Evolutionary conservation across 2,113 vertebrate genomes (phyloP).

Genomic region (Poicephalus gulielmi): DNA sequence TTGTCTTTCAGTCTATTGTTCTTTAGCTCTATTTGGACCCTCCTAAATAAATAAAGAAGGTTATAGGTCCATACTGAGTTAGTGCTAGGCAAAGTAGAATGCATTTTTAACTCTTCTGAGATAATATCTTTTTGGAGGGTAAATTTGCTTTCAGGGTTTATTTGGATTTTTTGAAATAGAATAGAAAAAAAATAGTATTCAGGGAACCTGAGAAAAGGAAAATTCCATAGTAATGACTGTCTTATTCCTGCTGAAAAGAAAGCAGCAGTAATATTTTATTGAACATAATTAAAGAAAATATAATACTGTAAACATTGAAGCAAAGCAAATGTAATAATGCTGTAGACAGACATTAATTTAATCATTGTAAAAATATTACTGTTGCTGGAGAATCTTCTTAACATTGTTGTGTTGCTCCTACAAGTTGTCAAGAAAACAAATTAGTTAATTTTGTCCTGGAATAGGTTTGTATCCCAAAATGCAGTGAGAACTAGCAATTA

Average conservation of each 20-base stretch:
- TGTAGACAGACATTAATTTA: background rate
- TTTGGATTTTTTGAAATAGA: background rate
- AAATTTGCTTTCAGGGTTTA: background rate
- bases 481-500: background rate
- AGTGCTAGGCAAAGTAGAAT: background rate
- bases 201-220: background rate
- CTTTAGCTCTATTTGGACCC: background rate
- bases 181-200: background rate
- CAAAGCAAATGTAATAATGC: background rate
- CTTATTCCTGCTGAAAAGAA: background rate
- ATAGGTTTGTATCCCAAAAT: background rate
- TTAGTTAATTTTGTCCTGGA: background rate
- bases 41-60: background rate
- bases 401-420: background rate
- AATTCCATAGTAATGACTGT: background rate
- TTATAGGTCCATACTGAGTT: background rate
- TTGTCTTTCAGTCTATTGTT: background rate
- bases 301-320: background rate
- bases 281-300: background rate
- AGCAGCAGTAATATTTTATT: background rate
- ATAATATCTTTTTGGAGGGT: background rate
- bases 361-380: background rate
- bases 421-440: background rate
- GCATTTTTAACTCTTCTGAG: background rate
- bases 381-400: background rate